phyloP scores from a whole-genome alignment of 2,113 vertebrate genomes.

The Buteo buteo region DNA sequence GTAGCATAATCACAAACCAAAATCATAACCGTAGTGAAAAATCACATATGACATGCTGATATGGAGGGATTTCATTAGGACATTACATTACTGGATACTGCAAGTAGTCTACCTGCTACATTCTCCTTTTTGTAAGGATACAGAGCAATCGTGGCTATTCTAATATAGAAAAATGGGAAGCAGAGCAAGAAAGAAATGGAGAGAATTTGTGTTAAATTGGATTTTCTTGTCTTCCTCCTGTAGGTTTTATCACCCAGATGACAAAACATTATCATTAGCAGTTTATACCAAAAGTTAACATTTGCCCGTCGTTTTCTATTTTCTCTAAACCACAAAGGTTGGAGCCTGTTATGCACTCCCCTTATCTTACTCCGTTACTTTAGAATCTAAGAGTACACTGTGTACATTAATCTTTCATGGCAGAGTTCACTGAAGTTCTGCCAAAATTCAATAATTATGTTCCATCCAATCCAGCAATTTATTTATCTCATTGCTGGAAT shows the following conservation, averaged over 20 bases:
- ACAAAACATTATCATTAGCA: slow-evolving; percentile 46
- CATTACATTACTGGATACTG: background rate
- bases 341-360: slow-evolving; percentile 11
- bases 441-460: slow-evolving; percentile 68
- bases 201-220: background rate
- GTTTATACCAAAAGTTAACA: slow-evolving; percentile 23
- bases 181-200: background rate
- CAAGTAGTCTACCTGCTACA: background rate
- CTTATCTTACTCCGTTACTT: slow-evolving; percentile 60
- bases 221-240: slow-evolving; percentile 30
- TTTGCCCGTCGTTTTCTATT: slow-evolving; percentile 45
- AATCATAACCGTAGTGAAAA: background rate
- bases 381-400: slow-evolving; percentile 39
- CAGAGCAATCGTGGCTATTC: background rate
- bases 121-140: background rate
- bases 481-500: slow-evolving; percentile 65
- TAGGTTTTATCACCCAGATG: slow-evolving; percentile 44
- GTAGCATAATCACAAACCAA: background rate
- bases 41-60: background rate
- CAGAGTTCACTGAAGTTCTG: slow-evolving; percentile 69
- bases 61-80: background rate
- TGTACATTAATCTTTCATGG: slow-evolving; percentile 63
- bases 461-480: slow-evolving; percentile 50
- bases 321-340: slow-evolving; percentile 34
- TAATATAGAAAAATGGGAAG: background rate